A percentile compares a stretch with the other conserved stretches of the same genome.
Evolutionary conservation across 2,888 invertebrate species (phyloP).

Genomic region (Villa cingulata): DNA sequence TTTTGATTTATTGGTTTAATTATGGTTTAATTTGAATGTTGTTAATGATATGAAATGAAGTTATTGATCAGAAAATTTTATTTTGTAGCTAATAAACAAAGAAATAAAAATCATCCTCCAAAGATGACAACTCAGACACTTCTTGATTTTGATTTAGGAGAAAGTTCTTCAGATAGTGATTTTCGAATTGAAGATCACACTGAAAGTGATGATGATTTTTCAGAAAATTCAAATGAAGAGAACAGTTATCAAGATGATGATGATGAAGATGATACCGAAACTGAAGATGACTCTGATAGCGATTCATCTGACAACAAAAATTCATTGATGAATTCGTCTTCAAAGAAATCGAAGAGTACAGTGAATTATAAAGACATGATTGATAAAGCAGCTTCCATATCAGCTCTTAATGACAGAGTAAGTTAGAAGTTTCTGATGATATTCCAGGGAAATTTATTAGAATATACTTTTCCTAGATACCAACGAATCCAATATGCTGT

Average conservation of each 20-base stretch:
- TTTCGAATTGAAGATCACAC: slow-evolving; percentile 79
- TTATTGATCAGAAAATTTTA: no score
- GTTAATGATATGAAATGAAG: no score
- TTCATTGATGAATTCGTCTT: slow-evolving; percentile 2
- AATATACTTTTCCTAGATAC: no score
- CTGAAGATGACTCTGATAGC: slow-evolving; percentile 24
- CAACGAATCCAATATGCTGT: slow-evolving; percentile 72
- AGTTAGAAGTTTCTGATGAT: background rate
- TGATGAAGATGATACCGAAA: slow-evolving; percentile 28
- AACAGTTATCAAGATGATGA: slow-evolving; percentile 47
- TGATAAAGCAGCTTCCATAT: background rate
- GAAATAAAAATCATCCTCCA: slow-evolving; percentile 62
- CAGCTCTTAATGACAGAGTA: slow-evolving; percentile 11
- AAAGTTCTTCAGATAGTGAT: slow-evolving; percentile 89
- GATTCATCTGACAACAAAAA: slow-evolving; percentile 11
- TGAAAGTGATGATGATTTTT: slow-evolving; percentile 46
- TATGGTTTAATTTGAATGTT: no score
- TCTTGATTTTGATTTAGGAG: slow-evolving; percentile 71
- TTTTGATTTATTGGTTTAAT: no score
- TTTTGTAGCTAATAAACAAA: slow-evolving; percentile 59
- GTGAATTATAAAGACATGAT: slow-evolving; percentile 14
- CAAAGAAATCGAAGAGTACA: slow-evolving; percentile 15
- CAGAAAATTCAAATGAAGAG: slow-evolving; percentile 35
- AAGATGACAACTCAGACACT: slow-evolving; percentile 52
- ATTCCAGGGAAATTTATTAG: slow-evolving; percentile 1